phyloP scores from a whole-genome alignment of 2,797 vertebrate genomes.

The Hippoglossus hippoglossus region DNA sequence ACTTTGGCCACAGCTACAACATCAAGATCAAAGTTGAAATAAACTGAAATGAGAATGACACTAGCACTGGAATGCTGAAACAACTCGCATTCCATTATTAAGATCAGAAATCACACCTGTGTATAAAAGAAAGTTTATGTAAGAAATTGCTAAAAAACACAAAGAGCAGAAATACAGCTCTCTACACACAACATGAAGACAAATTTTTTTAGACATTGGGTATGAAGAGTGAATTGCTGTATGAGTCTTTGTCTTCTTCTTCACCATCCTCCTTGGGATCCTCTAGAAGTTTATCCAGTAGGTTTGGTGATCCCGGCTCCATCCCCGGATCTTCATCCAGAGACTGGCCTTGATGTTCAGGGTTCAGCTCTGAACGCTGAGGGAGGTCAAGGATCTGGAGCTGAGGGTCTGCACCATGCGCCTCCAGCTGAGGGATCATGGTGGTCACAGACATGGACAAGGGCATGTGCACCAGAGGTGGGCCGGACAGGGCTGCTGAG shows the following conservation, averaged over 20 bases:
- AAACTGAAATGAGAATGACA: not conserved
- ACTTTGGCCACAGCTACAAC: not conserved
- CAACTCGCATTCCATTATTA: too few relatives aligned
- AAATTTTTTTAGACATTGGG: constrained; percentile 81
- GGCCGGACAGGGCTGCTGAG: constrained; percentile 78
- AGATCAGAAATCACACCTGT: not conserved
- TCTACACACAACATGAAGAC: not conserved
- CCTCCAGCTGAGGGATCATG: constrained; percentile 83
- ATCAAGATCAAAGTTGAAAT: not conserved
- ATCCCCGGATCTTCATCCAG: constrained; percentile 47
- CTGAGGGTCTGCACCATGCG: constrained; percentile 79
- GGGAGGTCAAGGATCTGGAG: constrained; percentile 85
- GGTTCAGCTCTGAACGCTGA: constrained; percentile 58
- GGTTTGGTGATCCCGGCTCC: constrained; percentile 61
- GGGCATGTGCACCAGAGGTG: constrained; percentile 88
- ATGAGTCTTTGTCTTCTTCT: constrained; percentile 85
- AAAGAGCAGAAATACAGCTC: not conserved
- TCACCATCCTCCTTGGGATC: constrained; percentile 54
- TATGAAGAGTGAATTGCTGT: constrained; percentile 86
- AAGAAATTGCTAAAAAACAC: not conserved
- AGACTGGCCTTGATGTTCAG: constrained; percentile 28
- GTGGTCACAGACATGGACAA: constrained; percentile 86
- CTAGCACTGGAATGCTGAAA: not conserved
- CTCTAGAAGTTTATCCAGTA: constrained; percentile 88
- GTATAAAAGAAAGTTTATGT: not conserved